phyloP scores from a whole-genome alignment of 2,113 vertebrate genomes.

The Todiramphus saurophagus region DNA sequence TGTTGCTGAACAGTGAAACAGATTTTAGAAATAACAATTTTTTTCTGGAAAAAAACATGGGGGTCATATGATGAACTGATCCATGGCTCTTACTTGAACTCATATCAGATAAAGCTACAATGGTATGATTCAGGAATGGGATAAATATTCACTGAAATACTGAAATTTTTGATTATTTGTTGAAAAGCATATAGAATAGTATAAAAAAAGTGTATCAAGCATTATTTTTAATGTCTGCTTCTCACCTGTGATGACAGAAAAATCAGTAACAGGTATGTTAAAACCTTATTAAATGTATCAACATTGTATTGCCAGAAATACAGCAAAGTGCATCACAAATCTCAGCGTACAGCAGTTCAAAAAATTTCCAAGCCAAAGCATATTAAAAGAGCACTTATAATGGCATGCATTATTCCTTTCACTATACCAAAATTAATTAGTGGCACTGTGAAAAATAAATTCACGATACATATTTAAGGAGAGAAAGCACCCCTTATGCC shows the following conservation, averaged over 20 bases:
- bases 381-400: not conserved
- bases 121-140: not conserved
- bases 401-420: not conserved
- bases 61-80: not conserved
- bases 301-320: not conserved
- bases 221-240: not conserved
- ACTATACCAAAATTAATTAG: not conserved
- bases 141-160: not conserved
- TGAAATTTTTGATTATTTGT: not conserved
- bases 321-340: not conserved
- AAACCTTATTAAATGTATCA: not conserved
- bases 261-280: not conserved
- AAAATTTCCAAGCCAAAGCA: not conserved
- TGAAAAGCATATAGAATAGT: not conserved
- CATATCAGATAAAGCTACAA: not conserved
- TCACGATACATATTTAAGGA: not conserved
- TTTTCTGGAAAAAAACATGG: not conserved
- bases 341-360: not conserved
- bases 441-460: not conserved
- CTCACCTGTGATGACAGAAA: not conserved
- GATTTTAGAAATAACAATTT: not conserved
- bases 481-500: not conserved
- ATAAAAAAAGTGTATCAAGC: not conserved
- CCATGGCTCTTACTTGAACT: not conserved
- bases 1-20: not conserved